A percentile compares a stretch with the other conserved stretches of the same genome.
Evolutionary conservation across 2,888 invertebrate genomes (phyloP).

Genomic region (Scrobipalpa costella): DNA sequence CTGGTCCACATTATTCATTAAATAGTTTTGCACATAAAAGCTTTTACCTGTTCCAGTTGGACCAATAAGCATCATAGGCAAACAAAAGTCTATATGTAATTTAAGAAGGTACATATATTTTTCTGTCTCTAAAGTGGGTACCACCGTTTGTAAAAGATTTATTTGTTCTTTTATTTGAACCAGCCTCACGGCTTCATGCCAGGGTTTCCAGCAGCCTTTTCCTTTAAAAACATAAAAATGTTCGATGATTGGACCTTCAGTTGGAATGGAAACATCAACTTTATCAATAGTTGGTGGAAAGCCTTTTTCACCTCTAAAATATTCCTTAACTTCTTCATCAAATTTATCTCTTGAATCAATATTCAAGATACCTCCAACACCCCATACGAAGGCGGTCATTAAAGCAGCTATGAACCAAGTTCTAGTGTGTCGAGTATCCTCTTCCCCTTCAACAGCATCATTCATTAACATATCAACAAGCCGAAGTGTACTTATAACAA

Average conservation of each 20-base stretch:
- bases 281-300: slow-evolving; percentile 80
- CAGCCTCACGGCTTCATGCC: slow-evolving; percentile 87
- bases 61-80: slow-evolving; percentile 88
- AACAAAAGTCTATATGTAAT: slow-evolving; percentile 86
- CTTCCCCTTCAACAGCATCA: slow-evolving; percentile 85
- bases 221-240: slow-evolving; percentile 90
- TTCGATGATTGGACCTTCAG: slow-evolving; percentile 90
- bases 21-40: slow-evolving; percentile 87
- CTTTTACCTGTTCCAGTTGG: slow-evolving; percentile 95
- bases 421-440: slow-evolving; percentile 85
- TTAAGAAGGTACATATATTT: slow-evolving; percentile 89
- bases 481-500: slow-evolving; percentile 85
- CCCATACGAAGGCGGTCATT: slow-evolving; percentile 90
- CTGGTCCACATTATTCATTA: slow-evolving; percentile 85
- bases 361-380: slow-evolving; percentile 90
- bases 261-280: slow-evolving; percentile 87
- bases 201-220: slow-evolving; percentile 93
- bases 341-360: slow-evolving; percentile 85
- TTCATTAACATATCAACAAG: slow-evolving; percentile 89
- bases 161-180: slow-evolving; percentile 79
- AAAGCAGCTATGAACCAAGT: slow-evolving; percentile 90
- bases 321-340: slow-evolving; percentile 82
- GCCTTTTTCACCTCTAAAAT: slow-evolving; percentile 70
- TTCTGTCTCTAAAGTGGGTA: slow-evolving; percentile 93
- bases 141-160: slow-evolving; percentile 86